Conservation (phyloP, 2,113 vertebrate species). For the Myotis lucifugus region DNA sequence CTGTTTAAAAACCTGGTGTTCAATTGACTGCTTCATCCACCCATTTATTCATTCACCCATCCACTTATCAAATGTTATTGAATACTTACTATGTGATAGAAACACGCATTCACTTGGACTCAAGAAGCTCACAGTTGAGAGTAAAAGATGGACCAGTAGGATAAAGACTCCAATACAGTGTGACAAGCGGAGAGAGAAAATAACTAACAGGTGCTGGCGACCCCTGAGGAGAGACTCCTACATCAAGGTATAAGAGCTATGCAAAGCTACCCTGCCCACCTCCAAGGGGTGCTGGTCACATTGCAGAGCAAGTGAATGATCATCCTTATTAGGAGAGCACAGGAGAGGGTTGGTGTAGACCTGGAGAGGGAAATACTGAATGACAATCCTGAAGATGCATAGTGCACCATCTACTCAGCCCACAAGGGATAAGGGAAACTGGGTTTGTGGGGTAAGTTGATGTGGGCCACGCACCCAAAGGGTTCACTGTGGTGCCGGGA, state of each 20-base stretch:
- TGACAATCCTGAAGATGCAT: background rate
- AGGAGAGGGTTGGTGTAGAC: background rate
- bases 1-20: background rate
- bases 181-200: background rate
- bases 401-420: background rate
- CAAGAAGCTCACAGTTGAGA: background rate
- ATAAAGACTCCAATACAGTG: background rate
- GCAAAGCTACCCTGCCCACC: no score
- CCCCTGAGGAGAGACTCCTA: background rate
- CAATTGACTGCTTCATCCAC: background rate
- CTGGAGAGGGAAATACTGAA: background rate
- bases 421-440: background rate
- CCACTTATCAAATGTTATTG: background rate
- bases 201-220: background rate
- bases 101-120: background rate
- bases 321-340: background rate
- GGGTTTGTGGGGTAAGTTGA: background rate
- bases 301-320: background rate
- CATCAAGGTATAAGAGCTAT: background rate
- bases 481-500: background rate
- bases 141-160: background rate
- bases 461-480: background rate
- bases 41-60: background rate
- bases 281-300: background rate
- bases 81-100: background rate